Base-by-base conservation (phyloP, 2,888 invertebrate genomes). In the Drymonia ruficornis region DNA sequence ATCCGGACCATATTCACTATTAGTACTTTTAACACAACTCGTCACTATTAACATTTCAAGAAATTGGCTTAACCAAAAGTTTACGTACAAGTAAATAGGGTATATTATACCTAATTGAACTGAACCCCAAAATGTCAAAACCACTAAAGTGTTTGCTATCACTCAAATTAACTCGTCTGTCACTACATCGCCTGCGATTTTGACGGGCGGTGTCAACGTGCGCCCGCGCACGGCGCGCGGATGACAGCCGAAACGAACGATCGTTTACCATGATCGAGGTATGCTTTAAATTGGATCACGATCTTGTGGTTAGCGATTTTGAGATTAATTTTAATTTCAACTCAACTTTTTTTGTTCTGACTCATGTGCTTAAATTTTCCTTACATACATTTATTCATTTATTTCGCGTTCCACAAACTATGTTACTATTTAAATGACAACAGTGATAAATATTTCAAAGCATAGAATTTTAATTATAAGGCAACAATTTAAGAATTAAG, bases 131-230 rank as follows among this genome's bases (percentile, higher is more conserved):
- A 64, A 49, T 34, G 53, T 43, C 53, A 52, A 56, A 59, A 53
- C 60, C 47, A 50, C 67, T 67, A 70, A 79, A 78, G 75, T 79
- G 78, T 81, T 75, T 70, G 62, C 65, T 56, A 74, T 65, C 72
- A 79, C 81, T 86, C 78, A 80, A 86, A 89, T 89, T 87, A 88
- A 89, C 87, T 86, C 87, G 80, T 90, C 86, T 86, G 86, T 86
- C 89, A 85, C 74, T 83, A 74, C 73, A 75, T 76, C 70, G 82
- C 80, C 72, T 58, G 62, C 74, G 76, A 83, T 84, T 84, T 84
- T 87, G 89, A 88, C 86, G 74, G 76, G 80, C 71, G 80, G 80
- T 82, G 87, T 88, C 88, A 85, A 74, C 83, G 67, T 70, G 72
- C 70, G 74, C 79, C 63, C 61, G 76, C 73, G 71, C 76, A 68